Evolutionary conservation across 2,113 vertebrate species (phyloP), one percentile per base, ranked within the genome.

Genomic region (Saguinus midas): DNA sequence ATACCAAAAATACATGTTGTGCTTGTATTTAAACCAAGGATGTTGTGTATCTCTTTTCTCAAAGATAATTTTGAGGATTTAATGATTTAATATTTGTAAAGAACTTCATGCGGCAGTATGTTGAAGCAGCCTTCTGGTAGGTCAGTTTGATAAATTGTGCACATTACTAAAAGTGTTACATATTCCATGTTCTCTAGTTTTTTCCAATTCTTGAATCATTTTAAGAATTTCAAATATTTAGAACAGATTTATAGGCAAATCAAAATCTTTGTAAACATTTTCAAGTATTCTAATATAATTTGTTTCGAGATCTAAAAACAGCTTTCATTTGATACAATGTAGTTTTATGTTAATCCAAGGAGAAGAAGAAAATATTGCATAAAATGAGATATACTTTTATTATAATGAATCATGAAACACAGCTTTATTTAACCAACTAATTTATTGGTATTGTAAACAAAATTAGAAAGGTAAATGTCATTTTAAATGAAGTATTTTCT

Each of bases 141-240:
- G 58, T 84, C 85, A 96, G 27, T 78, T 95, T 84, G 87, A 95
- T 87, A 82, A 17, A 96, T 92, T 81, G 73, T 86, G 40, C 48
- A 88, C 48, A 82, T 90, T 82, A 94, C 48, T 75, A 55, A 94
- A 97, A 95, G 75, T 88, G 68, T 92, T 96, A 25, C 23, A 91
- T 86, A 87, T 94, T 89, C 84, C 80, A 66, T 37, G 73, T 75
- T 96, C 76, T 43, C 40, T 64, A 45, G 8, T 94, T 91, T 66
- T 90, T 84, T 35, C 10, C 21, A 66, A 68, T 87, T 48, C 2
- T 90, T 79, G 95, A 45, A 95, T 97, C 93, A 35, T 94, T 95
- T 96, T 92, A 91, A 95, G n/a, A 80, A 10, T 82, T 96, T 73
- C 20, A 91, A 87, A 84, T 96, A 95, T 66, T 97, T 97, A 97